phyloP scores from a whole-genome alignment of 1,140 invertebrate species.

The Elymnias hypermnestra region DNA sequence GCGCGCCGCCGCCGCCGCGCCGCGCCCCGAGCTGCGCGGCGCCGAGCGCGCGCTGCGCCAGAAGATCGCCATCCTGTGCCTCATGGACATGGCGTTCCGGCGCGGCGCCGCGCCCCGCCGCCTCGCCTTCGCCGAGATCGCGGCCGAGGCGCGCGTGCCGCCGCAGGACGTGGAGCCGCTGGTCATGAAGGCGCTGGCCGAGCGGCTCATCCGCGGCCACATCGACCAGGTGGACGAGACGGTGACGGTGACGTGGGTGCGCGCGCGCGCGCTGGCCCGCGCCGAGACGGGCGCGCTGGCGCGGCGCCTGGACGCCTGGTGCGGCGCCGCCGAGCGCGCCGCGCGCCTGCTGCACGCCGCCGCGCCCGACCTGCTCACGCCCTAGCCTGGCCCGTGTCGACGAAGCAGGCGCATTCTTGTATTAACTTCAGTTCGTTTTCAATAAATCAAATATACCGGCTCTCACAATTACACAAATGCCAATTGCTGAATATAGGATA shows the following conservation, averaged over 20 bases:
- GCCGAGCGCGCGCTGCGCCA: constrained; percentile 90
- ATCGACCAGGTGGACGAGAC: constrained; percentile 89
- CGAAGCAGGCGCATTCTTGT: not conserved
- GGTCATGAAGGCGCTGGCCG: constrained; percentile 98
- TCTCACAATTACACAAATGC: no score
- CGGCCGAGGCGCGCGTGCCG: constrained; percentile 88
- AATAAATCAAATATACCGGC: no score
- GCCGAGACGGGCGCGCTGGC: constrained; percentile 48
- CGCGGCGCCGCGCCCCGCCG: constrained; percentile 84
- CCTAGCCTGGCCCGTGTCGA: constrained; percentile 2
- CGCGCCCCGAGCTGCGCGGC: constrained; percentile 89
- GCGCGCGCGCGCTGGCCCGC: constrained; percentile 48
- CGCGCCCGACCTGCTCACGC: constrained; percentile 43
- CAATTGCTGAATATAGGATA: no score
- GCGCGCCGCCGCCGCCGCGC: constrained; percentile 85
- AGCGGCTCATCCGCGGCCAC: constrained; percentile 93
- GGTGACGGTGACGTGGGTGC: constrained; percentile 54
- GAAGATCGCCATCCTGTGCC: constrained; percentile 95
- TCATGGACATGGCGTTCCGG: constrained; percentile 96
- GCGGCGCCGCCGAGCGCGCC: constrained; percentile 42
- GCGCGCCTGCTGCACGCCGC: constrained; percentile 32
- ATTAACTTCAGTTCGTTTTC: no score
- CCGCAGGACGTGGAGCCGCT: constrained; percentile 94
- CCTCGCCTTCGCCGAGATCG: constrained; percentile 94
- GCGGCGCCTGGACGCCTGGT: constrained; percentile 53